Evolutionary conservation across 2,113 vertebrate species (phyloP).

Genomic region (Mellivora capensis): DNA sequence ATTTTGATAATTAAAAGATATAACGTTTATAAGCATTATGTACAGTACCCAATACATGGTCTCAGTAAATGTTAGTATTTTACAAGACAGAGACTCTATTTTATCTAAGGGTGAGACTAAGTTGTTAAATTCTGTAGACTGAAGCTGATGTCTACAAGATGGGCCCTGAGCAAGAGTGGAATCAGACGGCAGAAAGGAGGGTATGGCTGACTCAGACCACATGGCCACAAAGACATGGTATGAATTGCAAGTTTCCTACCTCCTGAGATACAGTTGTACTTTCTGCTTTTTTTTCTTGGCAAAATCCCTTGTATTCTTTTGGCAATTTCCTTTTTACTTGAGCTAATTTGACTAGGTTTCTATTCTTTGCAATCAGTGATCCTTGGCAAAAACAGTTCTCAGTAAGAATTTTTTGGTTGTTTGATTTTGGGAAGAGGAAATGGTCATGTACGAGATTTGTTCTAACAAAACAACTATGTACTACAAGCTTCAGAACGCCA

Average conservation of each 20-base stretch:
- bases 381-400: neutral
- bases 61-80: neutral
- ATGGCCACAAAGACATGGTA: neutral
- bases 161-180: neutral
- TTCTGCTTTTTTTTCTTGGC: neutral
- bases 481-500: neutral
- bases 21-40: neutral
- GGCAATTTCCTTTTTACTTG: neutral
- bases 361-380: neutral
- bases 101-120: neutral
- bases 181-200: neutral
- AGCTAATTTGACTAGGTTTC: neutral
- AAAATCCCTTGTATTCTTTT: neutral
- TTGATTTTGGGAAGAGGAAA: neutral
- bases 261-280: neutral
- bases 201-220: neutral
- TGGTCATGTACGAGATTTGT: neutral
- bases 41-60: neutral
- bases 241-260: neutral
- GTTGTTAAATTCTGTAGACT: neutral
- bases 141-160: neutral
- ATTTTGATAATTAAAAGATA: neutral
- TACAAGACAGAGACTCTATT: neutral
- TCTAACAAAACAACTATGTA: neutral
- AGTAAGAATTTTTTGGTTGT: neutral